Base-by-base conservation (phyloP, 2,888 invertebrate species). In the Embidobia sp. region DNA sequence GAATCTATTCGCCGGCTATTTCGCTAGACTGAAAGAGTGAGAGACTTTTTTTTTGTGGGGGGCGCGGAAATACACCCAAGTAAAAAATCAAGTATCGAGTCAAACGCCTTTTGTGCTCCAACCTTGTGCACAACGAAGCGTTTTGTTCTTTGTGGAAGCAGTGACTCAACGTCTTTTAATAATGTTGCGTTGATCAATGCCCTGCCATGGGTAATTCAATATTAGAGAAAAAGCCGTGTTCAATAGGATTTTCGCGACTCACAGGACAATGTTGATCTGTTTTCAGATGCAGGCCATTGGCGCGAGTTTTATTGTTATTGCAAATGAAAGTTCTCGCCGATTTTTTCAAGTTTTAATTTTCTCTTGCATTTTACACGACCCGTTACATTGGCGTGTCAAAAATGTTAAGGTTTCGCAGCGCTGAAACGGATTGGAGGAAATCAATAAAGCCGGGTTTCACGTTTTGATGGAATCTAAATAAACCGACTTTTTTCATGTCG, bases 161-260 rank as follows among this genome's bases (percentile, higher is more conserved):
- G 18, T 42, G 11, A 35, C 57, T 61, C 63, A 37, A 46, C 75
- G 74, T 80, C 77, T 77, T 77, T 74, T 77, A 66, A 77, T 75
- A 70, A 75, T 61, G 55, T 70, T 67, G 59, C 49, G 53, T 76
- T 63, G 63, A 78, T 79, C 74, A 77, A 70, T 63, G 76, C 69
- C 48, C 13, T 35, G 67, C 51, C 42, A 33, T 48, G 49, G 57
- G 73, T 79, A 76, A 73, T 78, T 59, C 59, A 57, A 78, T 79
- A 69, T 70, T 70, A 64, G 3, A 18, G 6, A 40, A 40, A 29
- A 29, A 4, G 29, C 37, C n/a, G n/a, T n/a, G n/a, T n/a, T n/a
- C n/a, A n/a, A n/a, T n/a, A n/a, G n/a, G n/a, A n/a, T n/a, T n/a
- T n/a, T n/a, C n/a, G n/a, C n/a, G n/a, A n/a, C n/a, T n/a, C n/a